Percentiles rank a stretch among this genome's conserved stretches.
phyloP scores from a whole-genome alignment of 2,113 vertebrate genomes.

The Barnardius zonarius region DNA sequence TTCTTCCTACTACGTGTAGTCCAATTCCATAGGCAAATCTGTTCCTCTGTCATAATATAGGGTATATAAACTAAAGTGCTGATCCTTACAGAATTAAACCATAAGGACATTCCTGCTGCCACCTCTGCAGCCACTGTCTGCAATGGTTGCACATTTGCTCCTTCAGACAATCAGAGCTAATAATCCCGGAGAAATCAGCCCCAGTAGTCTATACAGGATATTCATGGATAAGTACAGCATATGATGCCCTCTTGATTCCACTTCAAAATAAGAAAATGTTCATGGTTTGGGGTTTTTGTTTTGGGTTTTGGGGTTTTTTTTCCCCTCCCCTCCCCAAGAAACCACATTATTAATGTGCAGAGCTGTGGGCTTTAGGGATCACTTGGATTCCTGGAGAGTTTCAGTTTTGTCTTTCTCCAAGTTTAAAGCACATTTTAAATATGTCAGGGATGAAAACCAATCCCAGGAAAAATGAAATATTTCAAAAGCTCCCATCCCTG shows the following conservation, averaged over 20 bases:
- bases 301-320: not conserved
- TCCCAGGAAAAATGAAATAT: constrained; percentile 58
- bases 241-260: not conserved
- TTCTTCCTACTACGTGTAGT: not conserved
- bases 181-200: not conserved
- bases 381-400: constrained; percentile 62
- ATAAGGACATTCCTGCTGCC: constrained; percentile 31
- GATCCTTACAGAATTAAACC: not conserved
- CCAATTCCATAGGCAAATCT: not conserved
- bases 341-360: constrained; percentile 70
- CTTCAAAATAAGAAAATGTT: constrained; percentile 32
- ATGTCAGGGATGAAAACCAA: constrained; percentile 69
- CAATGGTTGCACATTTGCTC: not conserved
- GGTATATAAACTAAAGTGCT: not conserved
- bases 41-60: not conserved
- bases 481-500: constrained; percentile 56
- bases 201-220: not conserved
- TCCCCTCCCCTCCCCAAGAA: not conserved
- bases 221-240: not conserved
- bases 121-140: not conserved
- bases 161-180: not conserved
- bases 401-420: constrained; percentile 59
- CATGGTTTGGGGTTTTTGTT: not conserved
- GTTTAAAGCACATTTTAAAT: constrained; percentile 64
- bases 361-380: constrained; percentile 74